Evolutionary conservation across 1,140 invertebrate genomes (phyloP).

Genomic region (Spodoptera litura): DNA sequence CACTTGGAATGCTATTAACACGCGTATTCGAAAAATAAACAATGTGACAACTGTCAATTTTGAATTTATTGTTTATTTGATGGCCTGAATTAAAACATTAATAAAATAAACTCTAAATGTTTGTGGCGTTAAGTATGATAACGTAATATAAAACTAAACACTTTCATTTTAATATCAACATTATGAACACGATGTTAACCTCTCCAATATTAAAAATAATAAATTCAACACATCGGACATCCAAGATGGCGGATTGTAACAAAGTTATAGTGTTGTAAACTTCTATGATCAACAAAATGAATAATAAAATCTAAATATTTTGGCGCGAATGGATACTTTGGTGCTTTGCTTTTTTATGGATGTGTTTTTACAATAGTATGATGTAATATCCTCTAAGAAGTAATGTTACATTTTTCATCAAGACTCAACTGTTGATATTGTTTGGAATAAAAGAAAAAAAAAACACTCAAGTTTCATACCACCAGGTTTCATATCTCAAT

Average conservation of each 20-base stretch:
- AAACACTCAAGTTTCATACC: neutral
- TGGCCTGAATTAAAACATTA: constrained; percentile 7
- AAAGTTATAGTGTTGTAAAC: constrained; percentile 33
- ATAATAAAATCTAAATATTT: constrained; percentile 33
- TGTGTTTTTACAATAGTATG: neutral
- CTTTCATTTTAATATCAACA: constrained; percentile 25
- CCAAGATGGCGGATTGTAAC: constrained; percentile 9
- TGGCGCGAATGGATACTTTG: constrained; percentile 26
- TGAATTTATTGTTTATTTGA: neutral
- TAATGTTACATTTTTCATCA: constrained; percentile 6
- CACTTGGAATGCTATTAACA: neutral
- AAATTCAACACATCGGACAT: constrained; percentile 14
- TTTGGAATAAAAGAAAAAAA: too few species aligned
- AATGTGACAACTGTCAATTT: constrained; percentile 8
- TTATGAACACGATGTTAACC: constrained; percentile 12
- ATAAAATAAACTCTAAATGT: constrained; percentile 1
- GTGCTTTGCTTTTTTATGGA: constrained; percentile 15
- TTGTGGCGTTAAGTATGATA: constrained; percentile 25
- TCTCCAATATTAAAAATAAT: constrained; percentile 33
- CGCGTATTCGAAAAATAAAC: constrained; percentile 8
- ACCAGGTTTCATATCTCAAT: too few species aligned
- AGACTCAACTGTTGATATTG: constrained; percentile 31
- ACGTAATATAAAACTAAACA: constrained; percentile 30
- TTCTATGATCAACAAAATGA: constrained; percentile 28
- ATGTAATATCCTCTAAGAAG: constrained; percentile 26